Percentiles rank a stretch among this genome's conserved stretches.
These are phyloP conservation scores for Proisotoma minuta DNA, from an alignment of 2,888 invertebrate genomes.

Conservation along the genomic window DNA sequence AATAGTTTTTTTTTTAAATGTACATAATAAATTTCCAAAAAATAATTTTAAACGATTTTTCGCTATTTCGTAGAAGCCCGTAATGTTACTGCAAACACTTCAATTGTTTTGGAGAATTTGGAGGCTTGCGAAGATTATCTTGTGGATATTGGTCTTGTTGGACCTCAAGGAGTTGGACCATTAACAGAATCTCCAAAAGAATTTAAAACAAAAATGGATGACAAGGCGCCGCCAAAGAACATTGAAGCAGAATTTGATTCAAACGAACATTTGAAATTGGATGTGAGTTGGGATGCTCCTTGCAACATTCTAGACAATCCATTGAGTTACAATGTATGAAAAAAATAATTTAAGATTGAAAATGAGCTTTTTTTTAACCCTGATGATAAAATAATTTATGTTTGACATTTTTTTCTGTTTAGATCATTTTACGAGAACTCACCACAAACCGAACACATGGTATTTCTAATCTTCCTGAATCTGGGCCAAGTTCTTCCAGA, in stretches of 20 bases:
- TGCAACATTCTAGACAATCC: constrained; percentile 57
- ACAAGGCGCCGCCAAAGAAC: constrained; percentile 65
- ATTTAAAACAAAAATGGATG: constrained; percentile 60
- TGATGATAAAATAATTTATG: constrained; percentile 21
- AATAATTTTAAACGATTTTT: neutral
- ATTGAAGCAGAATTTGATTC: constrained; percentile 54
- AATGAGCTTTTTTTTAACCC: neutral
- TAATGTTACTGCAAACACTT: constrained; percentile 38
- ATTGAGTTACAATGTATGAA: constrained; percentile 62
- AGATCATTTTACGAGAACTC: constrained; percentile 57
- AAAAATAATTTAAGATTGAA: constrained; percentile 21
- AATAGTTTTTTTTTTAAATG: constrained; percentile 49
- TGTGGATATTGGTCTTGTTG: constrained; percentile 64
- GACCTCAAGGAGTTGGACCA: constrained; percentile 60
- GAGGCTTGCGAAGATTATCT: constrained; percentile 70
- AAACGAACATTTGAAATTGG: constrained; percentile 53
- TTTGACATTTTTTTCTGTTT: constrained; percentile 22
- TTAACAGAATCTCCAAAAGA: constrained; percentile 56
- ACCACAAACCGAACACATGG: constrained; percentile 51
- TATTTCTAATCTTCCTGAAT: constrained; percentile 53
- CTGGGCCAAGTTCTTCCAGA: constrained; percentile 26
- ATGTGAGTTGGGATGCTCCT: constrained; percentile 67
- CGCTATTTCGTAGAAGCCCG: constrained; percentile 12
- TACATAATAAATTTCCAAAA: too few species aligned
- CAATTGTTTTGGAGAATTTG: constrained; percentile 59